Evolutionary conservation across 2,113 vertebrate genomes (phyloP), one percentile per base, ranked within the genome.

Genomic region (Mixornis gularis): DNA sequence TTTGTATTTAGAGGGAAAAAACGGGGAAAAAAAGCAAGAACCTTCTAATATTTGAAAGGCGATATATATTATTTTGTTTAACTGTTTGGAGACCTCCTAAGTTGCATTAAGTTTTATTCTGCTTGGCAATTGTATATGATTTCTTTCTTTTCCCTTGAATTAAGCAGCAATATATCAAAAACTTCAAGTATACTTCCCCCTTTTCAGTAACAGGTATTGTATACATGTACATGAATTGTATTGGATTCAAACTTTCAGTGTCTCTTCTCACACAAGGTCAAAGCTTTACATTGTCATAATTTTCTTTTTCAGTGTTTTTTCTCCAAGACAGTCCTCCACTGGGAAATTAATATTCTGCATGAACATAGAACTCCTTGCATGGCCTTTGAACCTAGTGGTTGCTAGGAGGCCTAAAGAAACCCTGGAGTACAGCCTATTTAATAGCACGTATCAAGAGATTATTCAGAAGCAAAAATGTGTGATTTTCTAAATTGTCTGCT

Each of bases 341-440:
- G 92, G 87, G 95, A 97, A 97, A 97, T 97, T 95, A 97, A 96
- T 95, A 96, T 96, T 96, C 96, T 51, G 13, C 85, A 96, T 93
- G 92, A 97, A 97, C 92, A 96, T 96, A 96, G 94, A 93, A 92
- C 92, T 92, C 93, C 94, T 95, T 93, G 92, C 95, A 81, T 87
- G 94, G 95, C 95, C 97, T 96, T 93, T 97, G 97, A 97, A 97
- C 96, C 86, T 41, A 40, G 85, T 63, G 91, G 97, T 97, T 97
- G 97, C 97, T 97, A 97, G 97, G 96, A 97, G 93, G 96, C 94
- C 73, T 92, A 52, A 94, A 96, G 91, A 95, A 94, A 95, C 95
- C 89, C 82, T 76, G 94, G 95, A 95, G 93, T 94, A 96, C 91
- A 96, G 92, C 60, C 40, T 38, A 84, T 65, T 94, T 96, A 97